phyloP scores from a whole-genome alignment of 1,140 invertebrate species.

The Drosophila ananassae region DNA sequence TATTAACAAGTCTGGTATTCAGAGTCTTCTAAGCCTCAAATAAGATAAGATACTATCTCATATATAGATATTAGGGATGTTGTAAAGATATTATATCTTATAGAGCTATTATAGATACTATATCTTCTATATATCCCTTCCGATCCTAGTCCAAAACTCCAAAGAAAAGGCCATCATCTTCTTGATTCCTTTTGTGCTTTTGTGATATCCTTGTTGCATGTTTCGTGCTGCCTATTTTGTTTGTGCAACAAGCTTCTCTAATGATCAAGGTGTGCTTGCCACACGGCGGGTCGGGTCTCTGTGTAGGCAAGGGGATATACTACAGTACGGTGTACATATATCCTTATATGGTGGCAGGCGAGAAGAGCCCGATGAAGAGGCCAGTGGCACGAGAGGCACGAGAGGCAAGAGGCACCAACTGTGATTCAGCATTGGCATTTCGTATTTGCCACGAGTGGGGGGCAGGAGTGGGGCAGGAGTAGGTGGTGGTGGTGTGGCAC shows the following conservation, averaged over 20 bases:
- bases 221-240: background rate
- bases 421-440: constrained; percentile 48
- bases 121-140: background rate
- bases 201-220: background rate
- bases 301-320: background rate
- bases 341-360: background rate
- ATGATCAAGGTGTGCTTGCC: constrained; percentile 21
- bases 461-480: background rate
- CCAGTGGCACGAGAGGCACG: no score
- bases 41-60: no score
- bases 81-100: no score
- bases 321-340: no score
- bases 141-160: background rate
- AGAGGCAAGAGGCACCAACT: constrained; percentile 7
- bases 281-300: background rate
- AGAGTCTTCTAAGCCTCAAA: no score
- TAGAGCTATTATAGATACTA: no score
- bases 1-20: no score
- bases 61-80: no score
- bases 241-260: constrained; percentile 27
- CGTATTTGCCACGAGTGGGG: constrained; percentile 16
- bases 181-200: background rate
- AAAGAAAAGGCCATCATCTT: background rate
- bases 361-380: constrained; percentile 1
- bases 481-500: background rate